Evolutionary conservation across 2,113 vertebrate species (phyloP).

Genomic region (Suricata suricatta): DNA sequence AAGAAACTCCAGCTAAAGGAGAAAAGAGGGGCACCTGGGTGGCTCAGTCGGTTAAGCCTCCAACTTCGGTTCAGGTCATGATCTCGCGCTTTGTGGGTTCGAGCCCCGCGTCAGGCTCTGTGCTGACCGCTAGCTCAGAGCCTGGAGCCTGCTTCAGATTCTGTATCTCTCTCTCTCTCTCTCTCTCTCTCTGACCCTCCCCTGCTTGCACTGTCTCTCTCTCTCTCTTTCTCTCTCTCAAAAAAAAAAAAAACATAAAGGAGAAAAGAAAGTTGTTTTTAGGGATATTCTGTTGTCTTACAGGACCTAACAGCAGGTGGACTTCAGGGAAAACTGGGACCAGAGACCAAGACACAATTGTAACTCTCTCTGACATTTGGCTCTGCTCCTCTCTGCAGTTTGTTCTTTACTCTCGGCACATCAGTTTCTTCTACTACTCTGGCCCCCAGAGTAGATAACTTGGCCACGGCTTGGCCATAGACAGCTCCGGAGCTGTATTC

Average conservation of each 20-base stretch:
- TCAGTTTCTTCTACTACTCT: background rate
- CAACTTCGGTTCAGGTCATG: too few relatives aligned
- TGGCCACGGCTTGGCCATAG: background rate
- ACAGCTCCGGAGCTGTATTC: background rate
- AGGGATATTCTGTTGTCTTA: background rate
- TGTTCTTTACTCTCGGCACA: too few relatives aligned
- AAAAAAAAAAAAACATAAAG: background rate
- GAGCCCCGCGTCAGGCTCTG: too few relatives aligned
- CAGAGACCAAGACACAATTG: background rate
- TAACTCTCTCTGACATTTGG: background rate
- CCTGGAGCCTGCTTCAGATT: too few relatives aligned
- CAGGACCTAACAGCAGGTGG: background rate
- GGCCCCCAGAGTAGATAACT: background rate
- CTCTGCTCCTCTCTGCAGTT: background rate
- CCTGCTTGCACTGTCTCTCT: too few relatives aligned
- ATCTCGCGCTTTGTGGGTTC: too few relatives aligned
- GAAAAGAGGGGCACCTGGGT: background rate
- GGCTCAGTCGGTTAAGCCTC: too few relatives aligned
- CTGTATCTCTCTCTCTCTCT: too few relatives aligned
- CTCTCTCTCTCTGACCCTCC: too few relatives aligned
- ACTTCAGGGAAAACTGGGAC: background rate
- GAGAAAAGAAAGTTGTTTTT: background rate
- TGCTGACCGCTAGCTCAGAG: too few relatives aligned
- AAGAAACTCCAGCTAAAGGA: background rate
- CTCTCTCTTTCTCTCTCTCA: too few relatives aligned